These are phyloP conservation scores for Drosophila kanekoi DNA, from an alignment of 2,888 invertebrate genomes.

Conservation along the genomic window DNA sequence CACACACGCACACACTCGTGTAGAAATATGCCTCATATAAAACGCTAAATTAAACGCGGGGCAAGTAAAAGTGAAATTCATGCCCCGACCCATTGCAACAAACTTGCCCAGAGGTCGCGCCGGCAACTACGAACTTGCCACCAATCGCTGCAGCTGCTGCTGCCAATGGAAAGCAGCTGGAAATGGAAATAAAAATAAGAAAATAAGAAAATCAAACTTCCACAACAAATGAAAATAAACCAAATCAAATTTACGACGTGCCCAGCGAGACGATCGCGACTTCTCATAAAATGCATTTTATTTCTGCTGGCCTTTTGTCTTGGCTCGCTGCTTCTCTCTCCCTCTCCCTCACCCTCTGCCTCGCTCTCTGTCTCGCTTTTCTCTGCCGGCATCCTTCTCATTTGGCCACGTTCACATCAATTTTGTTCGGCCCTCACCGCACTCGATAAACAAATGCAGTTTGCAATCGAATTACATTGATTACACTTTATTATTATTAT, in stretches of 20 bases:
- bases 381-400: not conserved
- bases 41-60: constrained; percentile 42
- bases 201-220: constrained; percentile 35
- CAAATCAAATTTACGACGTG: constrained; percentile 82
- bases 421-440: constrained; percentile 21
- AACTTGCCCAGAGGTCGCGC: constrained; percentile 60
- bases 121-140: constrained; percentile 53
- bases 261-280: constrained; percentile 56
- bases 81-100: constrained; percentile 54
- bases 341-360: not conserved
- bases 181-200: constrained; percentile 12
- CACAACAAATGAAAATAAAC: constrained; percentile 75
- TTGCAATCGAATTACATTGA: constrained; percentile 73
- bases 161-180: constrained; percentile 55
- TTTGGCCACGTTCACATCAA: constrained; percentile 32
- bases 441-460: constrained; percentile 71
- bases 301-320: constrained; percentile 45
- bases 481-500: constrained; percentile 74
- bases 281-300: constrained; percentile 66
- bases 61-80: constrained; percentile 78
- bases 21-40: constrained; percentile 50
- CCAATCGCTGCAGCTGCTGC: constrained; percentile 29
- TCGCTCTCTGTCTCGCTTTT: not conserved
- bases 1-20: not conserved
- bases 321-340: not conserved